A percentile compares a stretch with the other conserved stretches of the same genome.
Evolutionary conservation across 2,797 vertebrate genomes (phyloP).

Genomic region (Okamejei kenojei): DNA sequence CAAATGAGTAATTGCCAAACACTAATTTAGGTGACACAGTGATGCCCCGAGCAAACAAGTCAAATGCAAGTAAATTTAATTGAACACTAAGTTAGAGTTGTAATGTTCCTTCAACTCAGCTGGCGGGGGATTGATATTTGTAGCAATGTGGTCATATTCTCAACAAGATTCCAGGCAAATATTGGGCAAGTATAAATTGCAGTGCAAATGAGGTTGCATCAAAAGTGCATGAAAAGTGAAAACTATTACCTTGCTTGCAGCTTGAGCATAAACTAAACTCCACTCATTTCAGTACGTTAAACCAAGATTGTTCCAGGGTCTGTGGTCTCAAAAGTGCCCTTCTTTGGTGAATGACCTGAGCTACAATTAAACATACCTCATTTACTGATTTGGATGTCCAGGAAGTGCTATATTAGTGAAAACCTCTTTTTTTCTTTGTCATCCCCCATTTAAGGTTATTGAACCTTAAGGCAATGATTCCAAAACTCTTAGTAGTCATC

Average conservation of each 20-base stretch:
- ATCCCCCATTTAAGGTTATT: too few relatives aligned
- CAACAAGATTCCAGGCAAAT: not conserved
- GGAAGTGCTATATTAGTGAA: too few relatives aligned
- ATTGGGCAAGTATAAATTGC: not conserved
- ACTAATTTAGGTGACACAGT: not conserved
- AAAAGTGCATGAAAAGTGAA: not conserved
- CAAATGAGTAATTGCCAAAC: not conserved
- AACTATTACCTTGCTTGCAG: not conserved
- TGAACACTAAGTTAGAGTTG: not conserved
- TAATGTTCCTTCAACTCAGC: not conserved
- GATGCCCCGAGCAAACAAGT: not conserved
- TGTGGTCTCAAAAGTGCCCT: too few relatives aligned
- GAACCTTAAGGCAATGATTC: too few relatives aligned
- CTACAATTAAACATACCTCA: too few relatives aligned
- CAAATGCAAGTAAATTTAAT: not conserved
- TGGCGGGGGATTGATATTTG: not conserved
- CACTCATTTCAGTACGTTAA: not conserved
- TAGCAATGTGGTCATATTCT: not conserved
- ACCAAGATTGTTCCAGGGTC: not conserved
- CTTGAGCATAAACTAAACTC: not conserved
- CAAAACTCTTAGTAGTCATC: too few relatives aligned
- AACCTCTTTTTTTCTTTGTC: too few relatives aligned
- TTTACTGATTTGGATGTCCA: too few relatives aligned
- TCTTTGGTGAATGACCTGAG: too few relatives aligned
- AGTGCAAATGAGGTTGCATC: not conserved